Conservation (phyloP, 2,113 vertebrate species). For the Vidua chalybeata region DNA sequence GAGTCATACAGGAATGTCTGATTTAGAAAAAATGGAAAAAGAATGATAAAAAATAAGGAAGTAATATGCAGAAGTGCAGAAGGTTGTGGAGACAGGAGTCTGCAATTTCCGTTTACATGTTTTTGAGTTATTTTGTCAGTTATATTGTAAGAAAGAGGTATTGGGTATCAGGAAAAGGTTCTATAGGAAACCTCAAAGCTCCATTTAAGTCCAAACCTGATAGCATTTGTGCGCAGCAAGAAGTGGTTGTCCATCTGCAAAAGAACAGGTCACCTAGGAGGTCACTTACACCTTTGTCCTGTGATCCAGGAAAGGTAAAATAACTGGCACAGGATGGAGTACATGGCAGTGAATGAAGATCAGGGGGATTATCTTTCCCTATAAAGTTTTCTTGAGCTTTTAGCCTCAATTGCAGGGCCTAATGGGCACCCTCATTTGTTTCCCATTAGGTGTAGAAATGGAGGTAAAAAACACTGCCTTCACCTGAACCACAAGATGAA, state of each 20-base stretch:
- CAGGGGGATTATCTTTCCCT: background rate
- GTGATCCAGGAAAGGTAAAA: background rate
- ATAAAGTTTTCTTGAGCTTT: background rate
- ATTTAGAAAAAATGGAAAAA: background rate
- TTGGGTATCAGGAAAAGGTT: background rate
- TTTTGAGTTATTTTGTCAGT: background rate
- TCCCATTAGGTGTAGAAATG: background rate
- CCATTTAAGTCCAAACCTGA: background rate
- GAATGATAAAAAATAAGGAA: background rate
- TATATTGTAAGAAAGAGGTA: background rate
- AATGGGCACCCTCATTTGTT: background rate
- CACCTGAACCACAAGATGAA: background rate
- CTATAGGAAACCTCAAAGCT: background rate
- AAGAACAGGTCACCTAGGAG: background rate
- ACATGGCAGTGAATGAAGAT: background rate
- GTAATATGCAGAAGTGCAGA: background rate
- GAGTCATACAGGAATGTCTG: background rate
- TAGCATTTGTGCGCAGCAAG: background rate
- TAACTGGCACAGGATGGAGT: background rate
- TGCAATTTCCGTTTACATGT: background rate
- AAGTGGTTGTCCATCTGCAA: background rate
- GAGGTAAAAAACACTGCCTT: background rate
- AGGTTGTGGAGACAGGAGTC: background rate
- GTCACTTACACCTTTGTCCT: background rate
- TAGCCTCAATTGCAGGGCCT: background rate